Evolutionary conservation across 1,140 invertebrate genomes (phyloP), one percentile per base, ranked within the genome.

Genomic region (Delia radicum): DNA sequence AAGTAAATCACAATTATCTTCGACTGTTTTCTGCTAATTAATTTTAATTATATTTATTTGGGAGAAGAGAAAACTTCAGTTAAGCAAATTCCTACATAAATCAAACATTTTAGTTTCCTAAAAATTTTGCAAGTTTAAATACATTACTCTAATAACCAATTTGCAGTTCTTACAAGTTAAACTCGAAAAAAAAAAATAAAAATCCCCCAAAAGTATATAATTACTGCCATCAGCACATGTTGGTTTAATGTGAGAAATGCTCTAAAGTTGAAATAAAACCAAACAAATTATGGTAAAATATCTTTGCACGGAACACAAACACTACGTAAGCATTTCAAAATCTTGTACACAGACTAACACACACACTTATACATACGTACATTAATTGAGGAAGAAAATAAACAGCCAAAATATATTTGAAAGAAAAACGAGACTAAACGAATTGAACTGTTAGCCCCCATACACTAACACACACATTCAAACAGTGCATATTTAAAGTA

Each of bases 311-410:
- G 7, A 55, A 3, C 18, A 2, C 48, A 55, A 18, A 55, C 48
- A 55, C 48, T 55, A 55, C 15, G 48, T 18, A 55, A 55, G 48
- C 48, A 55, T 55, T 55, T 21, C n/a, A 7, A 55, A 55, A 55
- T 55, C 18, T 55, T 55, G 18, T 15, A 28, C 3, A 67, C 18
- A 42, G 15, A 42, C 3, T n/a, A n/a, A n/a, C 13, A 28, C 63
- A 67, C 31, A 67, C 63, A 28, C 27, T 29, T 3, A 31, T 15
- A 31, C 28, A 63, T 27, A 21, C 65, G 2, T 33, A 67, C 65
- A 63, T 27, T 69, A 69, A 69, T 69, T 69, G 65, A 69, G 65
- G 65, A 69, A 69, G 65, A 29, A 69, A 69, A 69, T 26, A 69
- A 69, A 21, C 29, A 33, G 21, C n/a, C 65, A 69, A 24, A 26